Conservation (phyloP, 2,113 vertebrate species). For the Pomatorhinus ruficollis region DNA sequence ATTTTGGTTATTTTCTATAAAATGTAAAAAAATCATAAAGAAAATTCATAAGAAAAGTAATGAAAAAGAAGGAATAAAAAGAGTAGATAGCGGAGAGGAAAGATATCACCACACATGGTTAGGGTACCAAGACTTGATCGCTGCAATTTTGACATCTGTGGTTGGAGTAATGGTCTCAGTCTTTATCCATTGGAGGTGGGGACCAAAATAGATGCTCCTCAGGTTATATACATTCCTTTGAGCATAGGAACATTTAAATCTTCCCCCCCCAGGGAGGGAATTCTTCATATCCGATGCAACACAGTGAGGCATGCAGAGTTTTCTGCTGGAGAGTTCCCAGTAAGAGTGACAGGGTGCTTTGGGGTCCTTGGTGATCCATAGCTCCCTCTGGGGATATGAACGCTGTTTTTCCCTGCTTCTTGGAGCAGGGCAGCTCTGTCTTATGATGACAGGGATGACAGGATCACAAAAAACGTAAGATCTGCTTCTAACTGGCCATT, state of each 20-base stretch:
- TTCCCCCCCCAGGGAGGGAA: fast-evolving
- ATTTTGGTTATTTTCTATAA: neutral
- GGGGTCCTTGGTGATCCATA: neutral
- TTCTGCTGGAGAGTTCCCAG: neutral
- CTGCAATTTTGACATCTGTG: neutral
- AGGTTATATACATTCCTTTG: no score
- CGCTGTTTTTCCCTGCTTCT: neutral
- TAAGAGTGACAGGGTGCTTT: neutral
- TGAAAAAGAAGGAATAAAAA: neutral
- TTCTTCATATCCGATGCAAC: neutral
- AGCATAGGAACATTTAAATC: neutral
- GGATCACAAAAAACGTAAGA: neutral
- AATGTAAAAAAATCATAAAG: neutral
- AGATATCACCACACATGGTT: neutral
- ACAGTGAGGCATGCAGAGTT: neutral
- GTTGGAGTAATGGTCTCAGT: fast-evolving
- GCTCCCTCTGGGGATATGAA: neutral
- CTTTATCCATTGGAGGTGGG: neutral
- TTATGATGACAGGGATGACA: neutral
- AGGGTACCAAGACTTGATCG: neutral
- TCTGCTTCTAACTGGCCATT: neutral
- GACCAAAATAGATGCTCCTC: neutral
- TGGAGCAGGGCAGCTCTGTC: no score
- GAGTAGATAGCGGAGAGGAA: neutral
- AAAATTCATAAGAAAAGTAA: neutral